Conservation (phyloP, 2,888 invertebrate genomes). For the Peribatodes rhomboidaria region DNA sequence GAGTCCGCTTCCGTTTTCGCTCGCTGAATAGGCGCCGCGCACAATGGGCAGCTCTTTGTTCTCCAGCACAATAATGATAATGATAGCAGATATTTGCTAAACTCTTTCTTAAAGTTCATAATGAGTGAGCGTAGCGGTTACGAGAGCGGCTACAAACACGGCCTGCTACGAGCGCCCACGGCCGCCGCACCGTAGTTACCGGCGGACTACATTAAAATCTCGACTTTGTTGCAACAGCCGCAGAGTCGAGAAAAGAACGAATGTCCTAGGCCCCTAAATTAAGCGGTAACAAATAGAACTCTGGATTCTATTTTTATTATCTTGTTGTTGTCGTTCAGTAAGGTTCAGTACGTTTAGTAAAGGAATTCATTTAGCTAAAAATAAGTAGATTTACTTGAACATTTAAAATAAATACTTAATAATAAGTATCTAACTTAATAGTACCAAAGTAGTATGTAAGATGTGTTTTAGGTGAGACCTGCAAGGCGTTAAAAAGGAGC, state of each 20-base stretch:
- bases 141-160: constrained; percentile 61
- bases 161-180: constrained; percentile 50
- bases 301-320: constrained; percentile 39
- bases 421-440: no score
- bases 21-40: constrained; percentile 13
- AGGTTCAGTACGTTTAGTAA: constrained; percentile 8
- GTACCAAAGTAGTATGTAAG: no score
- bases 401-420: background rate
- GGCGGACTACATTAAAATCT: constrained; percentile 49
- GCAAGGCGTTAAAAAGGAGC: no score
- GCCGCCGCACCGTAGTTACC: constrained; percentile 52
- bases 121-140: constrained; percentile 48
- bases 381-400: background rate
- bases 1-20: constrained; percentile 11
- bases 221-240: constrained; percentile 47
- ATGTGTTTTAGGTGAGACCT: no score
- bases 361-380: background rate
- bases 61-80: constrained; percentile 10
- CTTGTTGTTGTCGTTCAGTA: constrained; percentile 31
- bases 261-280: constrained; percentile 45
- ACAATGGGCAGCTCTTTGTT: constrained; percentile 24
- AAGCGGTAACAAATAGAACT: constrained; percentile 52
- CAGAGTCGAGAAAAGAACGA: constrained; percentile 54
- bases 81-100: constrained; percentile 4
- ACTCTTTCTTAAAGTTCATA: constrained; percentile 11